Evolutionary conservation across 2,888 invertebrate species (phyloP).

Genomic region (Polyommatus iphigenia): DNA sequence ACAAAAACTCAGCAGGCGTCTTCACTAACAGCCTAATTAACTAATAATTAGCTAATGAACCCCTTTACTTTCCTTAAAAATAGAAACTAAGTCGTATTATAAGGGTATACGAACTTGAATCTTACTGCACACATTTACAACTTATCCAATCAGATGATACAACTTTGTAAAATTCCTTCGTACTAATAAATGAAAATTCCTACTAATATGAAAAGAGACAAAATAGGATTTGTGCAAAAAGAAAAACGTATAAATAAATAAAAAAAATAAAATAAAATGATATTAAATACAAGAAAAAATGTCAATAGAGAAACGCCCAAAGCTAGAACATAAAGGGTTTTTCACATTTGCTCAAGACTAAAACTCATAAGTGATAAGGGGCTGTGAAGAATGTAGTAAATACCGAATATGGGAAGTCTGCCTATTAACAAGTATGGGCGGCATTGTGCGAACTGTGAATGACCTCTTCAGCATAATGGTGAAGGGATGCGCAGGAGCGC

Average conservation of each 20-base stretch:
- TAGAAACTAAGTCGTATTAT: background rate
- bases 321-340: background rate
- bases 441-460: conserved; percentile 79
- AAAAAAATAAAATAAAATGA: background rate
- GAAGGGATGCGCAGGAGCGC: conserved; percentile 78
- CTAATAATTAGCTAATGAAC: background rate
- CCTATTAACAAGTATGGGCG: conserved; percentile 65
- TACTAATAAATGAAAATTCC: no score
- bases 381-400: conserved; percentile 29
- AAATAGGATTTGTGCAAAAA: no score
- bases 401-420: conserved; percentile 52
- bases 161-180: no score
- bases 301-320: background rate
- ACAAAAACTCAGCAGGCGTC: conserved; percentile 18
- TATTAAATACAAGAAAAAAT: background rate
- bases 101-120: background rate
- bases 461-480: conserved; percentile 78
- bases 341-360: conserved; percentile 14
- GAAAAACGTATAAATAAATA: no score
- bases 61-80: background rate
- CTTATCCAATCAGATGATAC: no score
- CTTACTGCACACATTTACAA: background rate
- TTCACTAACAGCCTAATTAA: background rate
- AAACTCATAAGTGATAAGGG: background rate
- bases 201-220: no score